Base-by-base conservation (phyloP, 1,140 invertebrate genomes). In the Portunus trituberculatus region DNA sequence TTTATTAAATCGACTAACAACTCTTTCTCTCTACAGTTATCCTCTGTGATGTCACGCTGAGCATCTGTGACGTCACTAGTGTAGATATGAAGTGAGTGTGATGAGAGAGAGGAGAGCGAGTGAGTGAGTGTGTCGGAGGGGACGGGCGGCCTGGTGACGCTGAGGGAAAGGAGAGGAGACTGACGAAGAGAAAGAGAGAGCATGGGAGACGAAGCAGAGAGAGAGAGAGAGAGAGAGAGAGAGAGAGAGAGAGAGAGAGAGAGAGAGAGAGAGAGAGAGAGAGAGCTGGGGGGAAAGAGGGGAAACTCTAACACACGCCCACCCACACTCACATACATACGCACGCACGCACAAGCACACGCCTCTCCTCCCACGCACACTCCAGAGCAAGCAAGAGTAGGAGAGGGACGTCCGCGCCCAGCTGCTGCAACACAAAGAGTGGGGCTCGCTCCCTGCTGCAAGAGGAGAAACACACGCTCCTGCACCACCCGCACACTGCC, bases 171-270 rank as follows among this genome's bases (percentile, higher is more conserved):
- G 52, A 59, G 52, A 59, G 52, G 52, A 59, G 52, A 59, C 52
- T 14, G 52, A 59, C 52, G 52, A 59, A 59, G 16, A 8, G 67
- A 76, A 7, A 76, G 67, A 76, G 67, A 76, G 67, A 76, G 67
- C 12, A 20, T 1, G 67, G 20, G 67, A 76, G 67, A 76, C 10
- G 67, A 76, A 20, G 20, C 12, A 88, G 86, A 88, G 86, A 45
- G 86, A 88, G 86, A 88, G 86, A 88, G 86, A 88, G 32, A 88
- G 86, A 88, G 31, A 88, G 45, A 88, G 86, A 88, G 86, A 88
- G 86, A 45, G 45, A 88, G 86, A 88, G 86, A 88, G 86, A 88
- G 45, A 88, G 29, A 88, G 86, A 88, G 29, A 88, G 20, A 88
- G 20, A 76, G 67, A 76, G 67, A 76, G 67, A 76, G 25, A 76